Evolutionary conservation across 2,888 invertebrate genomes (phyloP), one percentile per base, ranked within the genome.

Genomic region (Ferdinandea cuprea): DNA sequence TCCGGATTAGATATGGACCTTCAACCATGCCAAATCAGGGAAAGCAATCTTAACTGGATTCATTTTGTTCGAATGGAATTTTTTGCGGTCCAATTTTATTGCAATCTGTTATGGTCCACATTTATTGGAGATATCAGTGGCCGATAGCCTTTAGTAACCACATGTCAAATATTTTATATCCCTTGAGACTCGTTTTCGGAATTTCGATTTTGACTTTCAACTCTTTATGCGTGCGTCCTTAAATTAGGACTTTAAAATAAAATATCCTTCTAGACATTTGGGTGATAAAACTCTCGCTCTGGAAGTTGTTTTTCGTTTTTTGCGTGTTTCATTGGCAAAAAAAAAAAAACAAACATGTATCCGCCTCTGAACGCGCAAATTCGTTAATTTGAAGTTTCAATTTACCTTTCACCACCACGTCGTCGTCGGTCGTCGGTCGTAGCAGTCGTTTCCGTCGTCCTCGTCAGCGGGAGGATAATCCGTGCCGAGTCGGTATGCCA

Each of bases 381-480:
- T 73, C 83, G 72, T 83, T 83, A 83, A 83, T 83, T 83, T 73
- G 83, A 83, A 78, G 68, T 78, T 83, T 83, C 83, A 83, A 83
- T 83, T 83, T 83, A 83, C 83, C 83, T 78, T 83, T 78, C 78
- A 59, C 72, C 59, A 46, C 8, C 72, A 52, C 72, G 9, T 13
- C 5, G 17, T n/a, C n/a, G n/a, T n/a, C n/a, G n/a, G n/a, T n/a
- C n/a, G n/a, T n/a, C n/a, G n/a, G n/a, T n/a, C n/a, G n/a, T n/a
- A n/a, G 11, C 9, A 35, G 11, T 35, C 35, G 11, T 3, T 8
- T 7, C 9, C 37, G n/a, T 11, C 46, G n/a, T 4, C 58, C 5
- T 13, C 40, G 15, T n/a, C 68, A 13, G n/a, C 32, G 9, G 11
- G 35, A 17, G 56, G 46, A 32, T 56, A 30, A 50, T 35, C 40